phyloP scores from a whole-genome alignment of 1,140 invertebrate species.

The Oryctes rhinoceros region DNA sequence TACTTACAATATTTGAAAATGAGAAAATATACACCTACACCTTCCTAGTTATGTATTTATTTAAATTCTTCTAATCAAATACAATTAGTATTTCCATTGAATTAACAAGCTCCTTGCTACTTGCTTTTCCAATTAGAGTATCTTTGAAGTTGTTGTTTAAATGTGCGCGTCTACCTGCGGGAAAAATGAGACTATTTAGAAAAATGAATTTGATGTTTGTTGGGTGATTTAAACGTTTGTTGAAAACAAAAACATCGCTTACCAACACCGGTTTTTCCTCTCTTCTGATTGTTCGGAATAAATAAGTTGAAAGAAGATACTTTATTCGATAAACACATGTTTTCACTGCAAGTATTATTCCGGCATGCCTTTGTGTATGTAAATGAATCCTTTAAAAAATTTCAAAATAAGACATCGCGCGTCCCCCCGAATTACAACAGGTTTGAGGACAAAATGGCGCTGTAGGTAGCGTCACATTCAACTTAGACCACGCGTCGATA shows the following conservation, averaged over 20 bases:
- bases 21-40: background rate
- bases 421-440: background rate
- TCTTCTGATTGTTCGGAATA: background rate
- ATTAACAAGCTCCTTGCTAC: background rate
- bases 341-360: background rate
- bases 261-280: constrained; percentile 13
- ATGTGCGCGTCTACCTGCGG: background rate
- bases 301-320: background rate
- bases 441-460: constrained; percentile 35
- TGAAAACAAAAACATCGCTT: constrained; percentile 37
- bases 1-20: constrained; percentile 9
- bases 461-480: constrained; percentile 8
- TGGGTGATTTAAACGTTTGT: constrained; percentile 24
- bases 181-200: background rate
- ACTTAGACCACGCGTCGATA: constrained; percentile 28
- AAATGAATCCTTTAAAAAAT: constrained; percentile 22
- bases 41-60: background rate
- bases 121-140: background rate
- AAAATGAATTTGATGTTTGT: constrained; percentile 5
- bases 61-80: constrained; percentile 3
- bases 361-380: background rate
- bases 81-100: background rate
- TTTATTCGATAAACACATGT: background rate
- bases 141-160: background rate
- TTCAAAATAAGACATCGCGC: constrained; percentile 30